These are phyloP conservation scores for Sphaerophoria taeniata DNA, from an alignment of 2,888 invertebrate genomes.

Conservation along the genomic window DNA sequence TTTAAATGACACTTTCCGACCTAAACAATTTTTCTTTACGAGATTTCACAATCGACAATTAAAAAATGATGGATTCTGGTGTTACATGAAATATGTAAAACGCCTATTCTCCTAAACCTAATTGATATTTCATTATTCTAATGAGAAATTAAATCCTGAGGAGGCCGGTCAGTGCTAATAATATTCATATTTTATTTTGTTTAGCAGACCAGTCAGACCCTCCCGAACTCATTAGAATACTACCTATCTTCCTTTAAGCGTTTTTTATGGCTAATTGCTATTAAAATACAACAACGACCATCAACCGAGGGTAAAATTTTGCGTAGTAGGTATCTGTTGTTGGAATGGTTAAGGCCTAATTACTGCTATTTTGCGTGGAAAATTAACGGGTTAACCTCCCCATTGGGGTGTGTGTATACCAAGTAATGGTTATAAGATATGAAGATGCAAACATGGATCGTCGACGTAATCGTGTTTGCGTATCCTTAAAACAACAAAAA, in stretches of 20 bases:
- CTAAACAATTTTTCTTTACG: background rate
- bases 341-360: slow-evolving; percentile 18
- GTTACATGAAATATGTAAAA: background rate
- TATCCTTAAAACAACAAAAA: too few relatives aligned
- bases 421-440: slow-evolving; percentile 2
- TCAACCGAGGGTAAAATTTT: background rate
- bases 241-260: background rate
- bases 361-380: slow-evolving; percentile 17
- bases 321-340: slow-evolving; percentile 14
- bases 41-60: slow-evolving; percentile 6
- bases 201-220: background rate
- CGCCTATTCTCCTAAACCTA: background rate
- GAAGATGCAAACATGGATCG: background rate
- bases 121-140: slow-evolving; percentile 3
- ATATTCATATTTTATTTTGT: slow-evolving; percentile 1
- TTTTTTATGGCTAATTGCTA: slow-evolving; percentile 24
- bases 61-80: background rate
- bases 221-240: slow-evolving; percentile 14
- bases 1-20: background rate
- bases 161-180: slow-evolving; percentile 2
- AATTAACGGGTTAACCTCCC: slow-evolving; percentile 10
- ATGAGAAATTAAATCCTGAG: background rate
- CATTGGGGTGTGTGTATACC: slow-evolving; percentile 3
- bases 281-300: background rate
- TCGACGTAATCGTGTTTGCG: too few relatives aligned